These are phyloP conservation scores for Scaptomyza tumidula DNA, from an alignment of 2,888 invertebrate genomes.

Conservation along the genomic window DNA sequence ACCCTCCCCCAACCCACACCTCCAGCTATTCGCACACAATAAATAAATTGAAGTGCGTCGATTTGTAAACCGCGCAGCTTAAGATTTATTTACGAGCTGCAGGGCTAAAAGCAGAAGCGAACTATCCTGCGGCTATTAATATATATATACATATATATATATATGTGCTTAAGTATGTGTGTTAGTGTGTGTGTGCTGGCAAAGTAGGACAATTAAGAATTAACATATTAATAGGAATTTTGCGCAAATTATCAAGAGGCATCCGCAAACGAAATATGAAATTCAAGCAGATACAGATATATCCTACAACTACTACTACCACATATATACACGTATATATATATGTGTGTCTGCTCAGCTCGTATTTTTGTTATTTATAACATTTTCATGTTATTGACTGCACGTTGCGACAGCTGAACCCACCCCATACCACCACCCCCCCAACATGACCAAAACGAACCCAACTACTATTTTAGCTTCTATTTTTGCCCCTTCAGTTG, in stretches of 20 bases:
- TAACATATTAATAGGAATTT: constrained; percentile 81
- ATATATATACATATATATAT: constrained; percentile 42
- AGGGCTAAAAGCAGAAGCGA: constrained; percentile 8
- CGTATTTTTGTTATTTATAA: constrained; percentile 78
- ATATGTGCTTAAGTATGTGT: constrained; percentile 16
- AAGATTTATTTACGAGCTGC: constrained; percentile 69
- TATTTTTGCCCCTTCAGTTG: background rate
- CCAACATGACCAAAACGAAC: background rate
- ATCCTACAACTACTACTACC: constrained; percentile 10
- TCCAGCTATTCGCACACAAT: constrained; percentile 10
- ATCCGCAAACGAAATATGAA: constrained; percentile 61
- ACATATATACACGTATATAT: background rate
- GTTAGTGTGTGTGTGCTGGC: constrained; percentile 27
- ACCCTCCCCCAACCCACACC: background rate
- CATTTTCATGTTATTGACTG: constrained; percentile 78
- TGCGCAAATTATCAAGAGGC: constrained; percentile 73
- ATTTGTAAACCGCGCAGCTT: constrained; percentile 72
- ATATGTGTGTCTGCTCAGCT: constrained; percentile 17
- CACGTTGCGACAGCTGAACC: constrained; percentile 39
- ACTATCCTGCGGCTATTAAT: constrained; percentile 65
- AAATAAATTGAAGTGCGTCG: constrained; percentile 75
- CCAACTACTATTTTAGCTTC: constrained; percentile 11
- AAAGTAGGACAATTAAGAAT: constrained; percentile 78
- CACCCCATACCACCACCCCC: background rate
- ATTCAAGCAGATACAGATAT: constrained; percentile 39